These are phyloP conservation scores for Acanthurus lineatus DNA, from an alignment of 2,797 vertebrate genomes.

Conservation along the genomic window DNA sequence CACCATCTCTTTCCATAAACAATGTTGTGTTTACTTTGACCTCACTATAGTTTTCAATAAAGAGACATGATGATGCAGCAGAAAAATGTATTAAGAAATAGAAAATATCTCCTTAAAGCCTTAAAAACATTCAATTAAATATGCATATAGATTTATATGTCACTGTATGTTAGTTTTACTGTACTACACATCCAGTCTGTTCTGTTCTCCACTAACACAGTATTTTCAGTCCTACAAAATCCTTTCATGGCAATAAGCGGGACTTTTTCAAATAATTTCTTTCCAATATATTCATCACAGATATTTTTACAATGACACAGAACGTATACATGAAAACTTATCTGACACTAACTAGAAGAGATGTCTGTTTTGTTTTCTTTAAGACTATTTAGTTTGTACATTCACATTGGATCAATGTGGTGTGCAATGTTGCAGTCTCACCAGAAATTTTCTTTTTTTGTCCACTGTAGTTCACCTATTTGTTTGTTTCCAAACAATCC, in stretches of 20 bases:
- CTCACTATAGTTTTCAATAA: neutral
- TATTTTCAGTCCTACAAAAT: neutral
- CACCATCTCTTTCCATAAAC: slow-evolving; percentile 25
- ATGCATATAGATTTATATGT: neutral
- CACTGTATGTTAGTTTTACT: neutral
- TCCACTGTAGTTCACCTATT: neutral
- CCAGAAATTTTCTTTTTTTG: too few relatives aligned
- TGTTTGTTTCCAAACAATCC: too few relatives aligned
- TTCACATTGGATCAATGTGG: neutral
- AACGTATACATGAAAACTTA: too few relatives aligned
- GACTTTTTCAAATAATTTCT: too few relatives aligned
- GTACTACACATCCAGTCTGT: neutral
- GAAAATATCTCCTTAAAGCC: neutral
- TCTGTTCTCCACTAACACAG: neutral
- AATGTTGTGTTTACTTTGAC: slow-evolving; percentile 21
- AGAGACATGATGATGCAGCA: too few relatives aligned
- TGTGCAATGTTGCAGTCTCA: neutral
- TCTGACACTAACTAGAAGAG: too few relatives aligned
- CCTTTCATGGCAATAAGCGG: too few relatives aligned
- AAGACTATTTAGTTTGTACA: neutral
- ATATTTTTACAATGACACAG: too few relatives aligned
- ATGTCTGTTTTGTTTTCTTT: too few relatives aligned
- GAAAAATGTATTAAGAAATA: too few relatives aligned
- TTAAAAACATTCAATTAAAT: slow-evolving; percentile 8
- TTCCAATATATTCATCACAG: too few relatives aligned